phyloP scores from a whole-genome alignment of 2,888 invertebrate species.

The Eristalinus sepulchralis region DNA sequence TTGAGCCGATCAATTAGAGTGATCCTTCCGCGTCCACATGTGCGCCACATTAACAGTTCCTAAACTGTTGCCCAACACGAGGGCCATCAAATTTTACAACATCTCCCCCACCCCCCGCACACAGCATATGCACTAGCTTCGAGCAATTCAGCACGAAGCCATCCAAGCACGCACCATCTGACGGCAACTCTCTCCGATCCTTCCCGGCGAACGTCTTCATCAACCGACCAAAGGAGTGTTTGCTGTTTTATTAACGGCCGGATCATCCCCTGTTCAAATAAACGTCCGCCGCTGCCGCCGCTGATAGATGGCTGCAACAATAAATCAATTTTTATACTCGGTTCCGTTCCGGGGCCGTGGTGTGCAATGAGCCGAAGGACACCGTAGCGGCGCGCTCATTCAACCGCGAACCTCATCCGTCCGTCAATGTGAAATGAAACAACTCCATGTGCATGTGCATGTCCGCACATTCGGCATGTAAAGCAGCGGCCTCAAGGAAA shows the following conservation, averaged over 20 bases:
- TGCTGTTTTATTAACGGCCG: slow-evolving; percentile 66
- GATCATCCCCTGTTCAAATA: slow-evolving; percentile 60
- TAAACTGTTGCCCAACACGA: slow-evolving; percentile 31
- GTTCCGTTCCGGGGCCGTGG: slow-evolving; percentile 56
- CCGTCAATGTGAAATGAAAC: slow-evolving; percentile 54
- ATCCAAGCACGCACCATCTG: slow-evolving; percentile 54
- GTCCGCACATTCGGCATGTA: slow-evolving; percentile 48
- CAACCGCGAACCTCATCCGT: slow-evolving; percentile 64
- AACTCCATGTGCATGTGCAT: slow-evolving; percentile 6
- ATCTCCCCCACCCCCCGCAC: background rate
- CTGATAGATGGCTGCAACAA: slow-evolving; percentile 43
- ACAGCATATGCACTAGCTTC: slow-evolving; percentile 50
- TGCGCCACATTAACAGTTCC: background rate
- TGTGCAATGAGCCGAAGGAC: slow-evolving; percentile 56
- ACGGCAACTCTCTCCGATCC: slow-evolving; percentile 5
- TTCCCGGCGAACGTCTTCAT: slow-evolving; percentile 12
- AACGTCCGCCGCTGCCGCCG: slow-evolving; percentile 32
- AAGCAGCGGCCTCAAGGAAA: slow-evolving; percentile 22
- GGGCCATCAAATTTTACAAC: slow-evolving; percentile 32
- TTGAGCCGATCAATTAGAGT: background rate
- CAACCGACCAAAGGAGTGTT: slow-evolving; percentile 24
- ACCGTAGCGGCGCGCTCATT: slow-evolving; percentile 34
- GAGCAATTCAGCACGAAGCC: slow-evolving; percentile 30
- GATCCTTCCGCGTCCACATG: background rate
- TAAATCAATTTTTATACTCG: slow-evolving; percentile 68